Base-by-base conservation (phyloP, 2,113 vertebrate genomes). In the Verasper variegatus region DNA sequence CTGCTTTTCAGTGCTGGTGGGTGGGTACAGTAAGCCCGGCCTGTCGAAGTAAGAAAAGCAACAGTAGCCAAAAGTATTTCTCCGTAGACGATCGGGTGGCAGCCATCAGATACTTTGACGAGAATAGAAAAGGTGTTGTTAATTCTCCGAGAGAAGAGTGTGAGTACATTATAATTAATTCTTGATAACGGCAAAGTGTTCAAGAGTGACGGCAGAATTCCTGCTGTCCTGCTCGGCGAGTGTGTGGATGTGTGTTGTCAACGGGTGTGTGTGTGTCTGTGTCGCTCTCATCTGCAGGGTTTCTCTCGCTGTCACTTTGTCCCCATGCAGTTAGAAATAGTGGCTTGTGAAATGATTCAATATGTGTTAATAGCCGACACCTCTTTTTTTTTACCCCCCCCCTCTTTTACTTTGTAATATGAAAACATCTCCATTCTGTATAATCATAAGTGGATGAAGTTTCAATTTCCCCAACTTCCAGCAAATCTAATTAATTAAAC, bases 401-500 rank as follows among this genome's bases (percentile, higher is more conserved):
- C 47, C 47, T 18, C 47, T 49, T 51, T 21, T n/a, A 21, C 51
- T 54, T 54, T 75, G 31, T 47, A 75, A 78, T n/a, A 49, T 59
- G 24, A 72, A 86, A 85, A 85, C 72, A 80, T 85, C 61, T 88
- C 42, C 47, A 90, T 87, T 87, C 79, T 24, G 47, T 84, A 71
- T 75, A 86, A 90, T 90, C 84, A 81, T 52, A 77, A 75, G 31
- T 76, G 80, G 64, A 58, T 72, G 76, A 73, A 85, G 83, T 86
- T 90, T 88, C 57, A 83, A 84, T 89, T 86, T 91, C 62, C 70
- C 72, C 67, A 86, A 88, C 74, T 89, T 81, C 64, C 57, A 75
- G 76, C 56, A 78, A 91, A 86, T 88, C 86, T 78, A 86, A 90
- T 88, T 89, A 87, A 87, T 91, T 81, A 83, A 86, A 79, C 74